These are phyloP conservation scores for Macrophya alboannulata DNA, from an alignment of 2,888 invertebrate species.

Conservation along the genomic window DNA sequence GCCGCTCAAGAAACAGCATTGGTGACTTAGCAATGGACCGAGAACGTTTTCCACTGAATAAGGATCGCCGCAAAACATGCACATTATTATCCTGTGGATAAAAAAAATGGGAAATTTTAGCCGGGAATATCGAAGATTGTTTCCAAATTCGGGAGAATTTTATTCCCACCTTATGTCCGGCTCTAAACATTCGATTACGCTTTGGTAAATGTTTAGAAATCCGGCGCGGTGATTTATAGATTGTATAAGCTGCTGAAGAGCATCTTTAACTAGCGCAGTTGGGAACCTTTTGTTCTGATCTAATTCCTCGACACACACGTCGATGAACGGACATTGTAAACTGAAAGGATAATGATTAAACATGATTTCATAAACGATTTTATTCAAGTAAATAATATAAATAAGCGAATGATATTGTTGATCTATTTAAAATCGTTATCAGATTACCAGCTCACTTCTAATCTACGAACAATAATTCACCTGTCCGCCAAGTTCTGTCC, in stretches of 20 bases:
- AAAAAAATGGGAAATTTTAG: conserved; percentile 55
- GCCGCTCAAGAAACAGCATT: conserved; percentile 92
- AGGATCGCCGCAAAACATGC: conserved; percentile 98
- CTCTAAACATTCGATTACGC: conserved; percentile 90
- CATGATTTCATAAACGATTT: background rate
- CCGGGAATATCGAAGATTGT: background rate
- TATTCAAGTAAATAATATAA: conserved; percentile 8
- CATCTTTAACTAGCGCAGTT: conserved; percentile 86
- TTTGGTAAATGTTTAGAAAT: conserved; percentile 87
- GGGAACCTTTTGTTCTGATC: conserved; percentile 84
- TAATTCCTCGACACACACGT: conserved; percentile 84
- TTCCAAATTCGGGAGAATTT: background rate
- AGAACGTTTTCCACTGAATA: conserved; percentile 95
- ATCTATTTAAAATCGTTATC: background rate
- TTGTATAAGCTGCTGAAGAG: conserved; percentile 88
- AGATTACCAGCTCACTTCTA: conserved; percentile 20
- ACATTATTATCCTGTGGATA: conserved; percentile 91
- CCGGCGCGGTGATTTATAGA: conserved; percentile 91
- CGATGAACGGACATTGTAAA: conserved; percentile 93
- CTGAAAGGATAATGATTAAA: conserved; percentile 79
- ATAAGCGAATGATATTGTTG: background rate
- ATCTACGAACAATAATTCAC: conserved; percentile 78
- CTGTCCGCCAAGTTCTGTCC: conserved; percentile 95
- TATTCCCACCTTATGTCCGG: conserved; percentile 89
- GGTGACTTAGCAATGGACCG: conserved; percentile 92